Evolutionary conservation across 2,797 vertebrate genomes (phyloP).

Genomic region (Odontamblyopus rebecca): DNA sequence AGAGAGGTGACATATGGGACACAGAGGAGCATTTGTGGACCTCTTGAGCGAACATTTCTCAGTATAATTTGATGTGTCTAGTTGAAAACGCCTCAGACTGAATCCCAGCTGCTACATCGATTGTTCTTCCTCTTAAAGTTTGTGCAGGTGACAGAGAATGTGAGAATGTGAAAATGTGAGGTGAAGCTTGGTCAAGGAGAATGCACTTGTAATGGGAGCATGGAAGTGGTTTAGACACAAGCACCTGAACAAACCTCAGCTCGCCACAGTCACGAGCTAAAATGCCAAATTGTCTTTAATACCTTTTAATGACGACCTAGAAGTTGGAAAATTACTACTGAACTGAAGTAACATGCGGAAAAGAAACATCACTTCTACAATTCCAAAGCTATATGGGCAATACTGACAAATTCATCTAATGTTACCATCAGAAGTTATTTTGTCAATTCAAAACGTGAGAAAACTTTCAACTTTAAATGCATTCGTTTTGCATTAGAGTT

Average conservation of each 20-base stretch:
- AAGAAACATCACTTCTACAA: too few species aligned
- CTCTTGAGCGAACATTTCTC: constrained; percentile 18
- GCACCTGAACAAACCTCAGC: neutral
- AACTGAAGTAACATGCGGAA: too few species aligned
- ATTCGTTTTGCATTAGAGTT: too few species aligned
- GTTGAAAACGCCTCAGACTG: constrained; percentile 34
- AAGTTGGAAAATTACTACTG: neutral
- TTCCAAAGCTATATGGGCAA: too few species aligned
- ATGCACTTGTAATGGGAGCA: too few species aligned
- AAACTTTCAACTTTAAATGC: too few species aligned
- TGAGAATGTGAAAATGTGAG: constrained; percentile 6
- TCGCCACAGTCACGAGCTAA: too few species aligned
- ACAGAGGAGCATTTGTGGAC: constrained; percentile 29
- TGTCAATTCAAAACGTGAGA: too few species aligned
- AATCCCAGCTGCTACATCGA: constrained; percentile 14
- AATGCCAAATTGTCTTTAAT: neutral
- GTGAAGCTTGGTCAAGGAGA: constrained; percentile 34
- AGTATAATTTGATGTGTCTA: constrained; percentile 10
- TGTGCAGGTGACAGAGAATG: constrained; percentile 35
- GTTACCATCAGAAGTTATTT: too few species aligned
- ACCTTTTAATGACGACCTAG: neutral
- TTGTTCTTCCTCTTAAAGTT: neutral
- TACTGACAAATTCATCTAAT: too few species aligned
- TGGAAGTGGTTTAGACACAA: too few species aligned
- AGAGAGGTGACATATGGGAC: constrained; percentile 9